Conservation (phyloP, 2,888 invertebrate species). For the Chaetogeoica ovagalla region DNA sequence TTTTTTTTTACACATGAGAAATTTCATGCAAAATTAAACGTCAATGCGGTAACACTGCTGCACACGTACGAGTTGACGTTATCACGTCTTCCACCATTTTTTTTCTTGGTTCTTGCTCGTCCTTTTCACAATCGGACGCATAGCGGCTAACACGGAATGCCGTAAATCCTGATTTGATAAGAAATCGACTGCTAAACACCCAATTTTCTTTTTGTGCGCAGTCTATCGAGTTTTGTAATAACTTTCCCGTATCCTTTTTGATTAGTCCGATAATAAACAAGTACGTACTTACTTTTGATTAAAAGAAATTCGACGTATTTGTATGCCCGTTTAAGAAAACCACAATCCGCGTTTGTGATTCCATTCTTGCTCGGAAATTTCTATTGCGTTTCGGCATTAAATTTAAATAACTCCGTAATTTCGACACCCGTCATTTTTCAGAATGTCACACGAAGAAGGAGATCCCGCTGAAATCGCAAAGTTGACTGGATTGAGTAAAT, state of each 20-base stretch:
- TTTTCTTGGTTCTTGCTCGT: too few species aligned
- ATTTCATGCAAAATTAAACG: not conserved
- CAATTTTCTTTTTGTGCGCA: not conserved
- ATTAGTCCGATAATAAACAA: not conserved
- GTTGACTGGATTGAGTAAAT: constrained; percentile 52
- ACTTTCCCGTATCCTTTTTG: not conserved
- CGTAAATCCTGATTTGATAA: constrained; percentile 11
- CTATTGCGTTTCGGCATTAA: not conserved
- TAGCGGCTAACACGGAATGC: not conserved
- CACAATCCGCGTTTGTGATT: not conserved
- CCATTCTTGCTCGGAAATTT: not conserved
- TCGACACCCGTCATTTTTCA: not conserved
- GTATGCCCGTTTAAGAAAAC: not conserved
- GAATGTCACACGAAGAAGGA: constrained; percentile 50
- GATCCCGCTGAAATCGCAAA: constrained; percentile 51
- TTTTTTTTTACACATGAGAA: too few species aligned
- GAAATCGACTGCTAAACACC: not conserved
- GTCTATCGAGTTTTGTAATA: not conserved
- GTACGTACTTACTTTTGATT: not conserved
- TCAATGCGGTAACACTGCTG: constrained; percentile 3
- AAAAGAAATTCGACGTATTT: not conserved
- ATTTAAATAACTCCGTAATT: not conserved
- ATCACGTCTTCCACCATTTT: constrained; percentile 9
- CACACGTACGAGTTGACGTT: not conserved
- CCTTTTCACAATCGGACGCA: not conserved